phyloP scores from a whole-genome alignment of 2,113 vertebrate genomes.

The Rhinoptilus africanus region DNA sequence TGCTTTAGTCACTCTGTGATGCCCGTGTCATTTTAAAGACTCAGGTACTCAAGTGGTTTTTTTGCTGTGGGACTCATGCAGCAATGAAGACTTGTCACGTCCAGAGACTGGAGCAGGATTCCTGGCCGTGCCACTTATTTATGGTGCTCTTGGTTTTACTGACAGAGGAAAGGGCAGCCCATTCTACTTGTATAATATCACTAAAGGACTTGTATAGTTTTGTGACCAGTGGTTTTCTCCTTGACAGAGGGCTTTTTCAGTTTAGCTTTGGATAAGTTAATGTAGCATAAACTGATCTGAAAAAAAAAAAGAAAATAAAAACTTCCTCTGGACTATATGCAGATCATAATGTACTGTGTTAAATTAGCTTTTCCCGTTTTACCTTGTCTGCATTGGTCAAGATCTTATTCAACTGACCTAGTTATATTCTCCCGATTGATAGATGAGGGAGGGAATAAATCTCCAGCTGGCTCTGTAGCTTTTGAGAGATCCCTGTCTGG shows the following conservation, averaged over 20 bases:
- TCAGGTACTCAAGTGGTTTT: neutral
- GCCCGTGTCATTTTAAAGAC: neutral
- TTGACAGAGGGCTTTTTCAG: neutral
- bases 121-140: neutral
- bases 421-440: neutral
- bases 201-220: neutral
- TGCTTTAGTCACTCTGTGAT: neutral
- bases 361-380: neutral
- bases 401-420: neutral
- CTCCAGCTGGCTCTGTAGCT: neutral
- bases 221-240: neutral
- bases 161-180: neutral
- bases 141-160: neutral
- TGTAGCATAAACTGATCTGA: neutral
- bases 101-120: neutral
- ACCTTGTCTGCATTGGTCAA: neutral
- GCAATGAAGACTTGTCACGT: too few species aligned
- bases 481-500: neutral
- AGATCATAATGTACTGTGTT: neutral
- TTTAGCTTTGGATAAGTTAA: neutral
- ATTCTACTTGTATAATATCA: neutral
- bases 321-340: neutral
- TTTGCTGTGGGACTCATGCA: neutral
- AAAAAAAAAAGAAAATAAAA: neutral
- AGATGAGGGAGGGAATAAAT: neutral